These are phyloP conservation scores for Oophaga sylvatica DNA, from an alignment of 2,797 vertebrate genomes.

Conservation along the genomic window DNA sequence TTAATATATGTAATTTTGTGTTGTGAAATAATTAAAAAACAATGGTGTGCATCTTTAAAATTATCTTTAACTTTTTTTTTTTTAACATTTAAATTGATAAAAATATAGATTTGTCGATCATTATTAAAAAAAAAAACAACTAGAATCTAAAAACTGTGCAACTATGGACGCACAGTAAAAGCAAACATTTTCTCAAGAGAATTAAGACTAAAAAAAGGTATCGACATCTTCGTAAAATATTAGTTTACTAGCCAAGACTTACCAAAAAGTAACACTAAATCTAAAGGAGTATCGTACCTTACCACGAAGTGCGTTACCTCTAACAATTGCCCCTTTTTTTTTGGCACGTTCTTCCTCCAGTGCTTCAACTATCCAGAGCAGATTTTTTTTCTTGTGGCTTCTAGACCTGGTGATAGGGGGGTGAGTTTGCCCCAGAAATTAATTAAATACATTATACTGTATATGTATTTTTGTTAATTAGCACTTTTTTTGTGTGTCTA, in stretches of 20 bases:
- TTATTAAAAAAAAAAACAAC: not conserved
- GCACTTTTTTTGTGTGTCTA: too few species aligned
- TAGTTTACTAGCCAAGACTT: not conserved
- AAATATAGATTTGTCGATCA: not conserved
- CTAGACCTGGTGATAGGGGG: slow-evolving; percentile 8
- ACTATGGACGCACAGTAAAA: not conserved
- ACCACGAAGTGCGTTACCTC: slow-evolving; percentile 10
- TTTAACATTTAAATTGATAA: not conserved
- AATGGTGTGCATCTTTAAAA: slow-evolving; percentile 1
- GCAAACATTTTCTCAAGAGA: not conserved
- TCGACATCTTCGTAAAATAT: slow-evolving; percentile 3
- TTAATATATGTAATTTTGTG: slow-evolving; percentile 50
- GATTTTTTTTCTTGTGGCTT: slow-evolving; percentile 1
- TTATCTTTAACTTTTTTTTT: not conserved
- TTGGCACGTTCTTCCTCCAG: slow-evolving; percentile 1
- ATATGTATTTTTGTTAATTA: too few species aligned
- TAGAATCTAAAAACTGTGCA: slow-evolving; percentile 7
- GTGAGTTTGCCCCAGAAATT: not conserved
- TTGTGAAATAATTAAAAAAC: not conserved
- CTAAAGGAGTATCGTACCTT: slow-evolving; percentile 10
- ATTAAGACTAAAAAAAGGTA: slow-evolving; percentile 13
- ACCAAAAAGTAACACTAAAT: not conserved
- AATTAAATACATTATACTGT: not conserved
- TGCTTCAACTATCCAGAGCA: slow-evolving; percentile 19
- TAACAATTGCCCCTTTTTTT: not conserved